Evolutionary conservation across 2,113 vertebrate genomes (phyloP), one percentile per base, ranked within the genome.

Genomic region (Corythornis cristatus): DNA sequence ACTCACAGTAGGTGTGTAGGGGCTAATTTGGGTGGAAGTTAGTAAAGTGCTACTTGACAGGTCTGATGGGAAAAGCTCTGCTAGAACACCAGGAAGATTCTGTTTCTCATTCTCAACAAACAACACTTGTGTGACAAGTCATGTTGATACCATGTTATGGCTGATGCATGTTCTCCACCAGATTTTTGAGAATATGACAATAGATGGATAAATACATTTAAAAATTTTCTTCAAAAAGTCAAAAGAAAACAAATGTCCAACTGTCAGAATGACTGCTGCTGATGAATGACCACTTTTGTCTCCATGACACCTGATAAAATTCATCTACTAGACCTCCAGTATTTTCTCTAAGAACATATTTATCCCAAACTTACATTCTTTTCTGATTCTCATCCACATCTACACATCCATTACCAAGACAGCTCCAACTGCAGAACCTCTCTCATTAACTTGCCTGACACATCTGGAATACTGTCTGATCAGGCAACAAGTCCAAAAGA

Each of bases 91-190:
- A 77, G 51, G 33, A 61, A 65, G 25, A n/a, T 70, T 48, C 71
- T 53, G 20, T 35, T 82, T 51, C 73, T 75, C 56, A 22, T 40
- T 73, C 50, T 57, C 43, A 61, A 37, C 46, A 43, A 85, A 43
- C 28, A 83, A 3, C 21, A 5, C 35, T 31, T 65, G 43, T 10
- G n/a, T 83, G 72, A 83, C 50, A 67, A 54, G 56, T 81, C 68
- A 77, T 53, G 78, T 12, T 74, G 93, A 51, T 42, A 77, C 51
- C 1, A 7, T 89, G 89, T 88, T 77, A 95, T 86, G 89, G 82
- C 61, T 83, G 82, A 95, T 95, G 93, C 20, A 74, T 86, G 79
- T 53, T 86, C 60, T 89, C 42, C n/a, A 92, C 13, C 40, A n/a
- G 25, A 80, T 46, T 85, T 91, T 76, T 65, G 74, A 61, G 35